Evolutionary conservation across 1,140 invertebrate species (phyloP).

Genomic region (Nasonia giraulti): DNA sequence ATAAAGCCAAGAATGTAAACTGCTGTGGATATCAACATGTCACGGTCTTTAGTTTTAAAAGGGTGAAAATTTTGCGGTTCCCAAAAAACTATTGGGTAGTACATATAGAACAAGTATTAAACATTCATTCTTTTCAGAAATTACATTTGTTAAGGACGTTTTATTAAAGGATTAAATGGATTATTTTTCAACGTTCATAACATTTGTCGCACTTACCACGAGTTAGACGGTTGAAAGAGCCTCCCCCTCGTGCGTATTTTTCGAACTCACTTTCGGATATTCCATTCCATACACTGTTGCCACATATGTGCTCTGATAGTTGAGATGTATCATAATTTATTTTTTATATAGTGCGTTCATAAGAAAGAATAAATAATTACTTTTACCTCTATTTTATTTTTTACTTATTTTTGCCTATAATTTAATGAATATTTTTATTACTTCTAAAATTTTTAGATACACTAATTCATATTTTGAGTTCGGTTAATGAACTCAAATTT

Average conservation of each 20-base stretch:
- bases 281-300: not conserved
- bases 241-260: slow-evolving; percentile 22
- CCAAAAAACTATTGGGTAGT: slow-evolving; percentile 51
- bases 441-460: no score
- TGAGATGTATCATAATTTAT: no score
- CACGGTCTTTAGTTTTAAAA: not conserved
- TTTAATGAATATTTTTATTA: no score
- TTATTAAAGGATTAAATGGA: slow-evolving; percentile 57
- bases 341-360: no score
- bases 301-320: no score
- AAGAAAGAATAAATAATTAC: no score
- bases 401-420: no score
- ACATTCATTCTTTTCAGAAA: slow-evolving; percentile 39
- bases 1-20: not conserved
- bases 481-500: no score
- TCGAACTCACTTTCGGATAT: not conserved
- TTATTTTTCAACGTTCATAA: slow-evolving; percentile 45
- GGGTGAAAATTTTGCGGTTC: slow-evolving; percentile 18
- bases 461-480: no score
- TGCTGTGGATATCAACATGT: slow-evolving; percentile 26
- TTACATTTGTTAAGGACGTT: slow-evolving; percentile 41
- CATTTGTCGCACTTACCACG: slow-evolving; percentile 56
- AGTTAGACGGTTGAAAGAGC: slow-evolving; percentile 53
- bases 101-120: slow-evolving; percentile 13
- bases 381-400: no score